Conservation (phyloP, 1,140 invertebrate species). For the Vanessa atalanta region DNA sequence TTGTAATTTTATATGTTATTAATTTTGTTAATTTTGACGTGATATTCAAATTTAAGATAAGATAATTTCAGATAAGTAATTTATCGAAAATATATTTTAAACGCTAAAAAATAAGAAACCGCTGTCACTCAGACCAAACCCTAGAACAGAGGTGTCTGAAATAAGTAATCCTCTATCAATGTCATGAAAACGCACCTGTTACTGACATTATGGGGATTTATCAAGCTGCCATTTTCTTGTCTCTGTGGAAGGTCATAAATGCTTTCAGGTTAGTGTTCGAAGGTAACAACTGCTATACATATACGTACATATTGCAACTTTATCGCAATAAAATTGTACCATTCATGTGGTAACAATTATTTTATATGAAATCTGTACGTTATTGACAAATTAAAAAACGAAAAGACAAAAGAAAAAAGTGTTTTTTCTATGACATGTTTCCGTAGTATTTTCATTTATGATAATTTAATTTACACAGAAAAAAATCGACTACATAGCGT, state of each 20-base stretch:
- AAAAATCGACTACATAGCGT: too few species aligned
- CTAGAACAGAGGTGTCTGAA: constrained; percentile 31
- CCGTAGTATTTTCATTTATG: too few species aligned
- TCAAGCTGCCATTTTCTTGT: constrained; percentile 24
- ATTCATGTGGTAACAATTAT: neutral
- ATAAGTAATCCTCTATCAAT: constrained; percentile 39
- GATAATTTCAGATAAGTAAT: neutral
- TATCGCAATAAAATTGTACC: neutral
- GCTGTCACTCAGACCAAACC: constrained; percentile 23
- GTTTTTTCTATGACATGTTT: too few species aligned
- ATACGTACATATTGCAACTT: neutral
- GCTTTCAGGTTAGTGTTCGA: neutral
- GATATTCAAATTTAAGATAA: too few species aligned
- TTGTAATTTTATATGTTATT: too few species aligned
- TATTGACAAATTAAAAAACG: too few species aligned
- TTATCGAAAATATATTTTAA: neutral
- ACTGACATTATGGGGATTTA: constrained; percentile 36
- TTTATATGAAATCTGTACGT: too few species aligned
- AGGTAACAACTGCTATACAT: neutral
- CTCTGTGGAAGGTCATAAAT: constrained; percentile 18
- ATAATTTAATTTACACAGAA: too few species aligned
- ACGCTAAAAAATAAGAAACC: neutral
- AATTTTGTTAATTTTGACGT: too few species aligned
- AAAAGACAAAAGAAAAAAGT: too few species aligned
- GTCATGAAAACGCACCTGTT: constrained; percentile 40